phyloP scores from a whole-genome alignment of 2,797 vertebrate species.

The Ambastaia sidthimunki region DNA sequence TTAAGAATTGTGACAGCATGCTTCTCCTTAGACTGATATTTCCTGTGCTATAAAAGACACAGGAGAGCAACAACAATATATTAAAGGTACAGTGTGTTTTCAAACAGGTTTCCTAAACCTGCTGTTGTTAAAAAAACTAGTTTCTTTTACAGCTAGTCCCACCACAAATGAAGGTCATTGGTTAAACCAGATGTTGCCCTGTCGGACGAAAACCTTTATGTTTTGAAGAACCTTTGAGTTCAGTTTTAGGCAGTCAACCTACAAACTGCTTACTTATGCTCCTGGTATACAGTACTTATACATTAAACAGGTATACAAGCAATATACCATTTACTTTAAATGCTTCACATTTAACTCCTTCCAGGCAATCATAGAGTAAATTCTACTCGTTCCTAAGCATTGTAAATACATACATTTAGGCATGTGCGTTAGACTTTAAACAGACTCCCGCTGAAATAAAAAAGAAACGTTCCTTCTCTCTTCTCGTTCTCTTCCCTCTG shows the following conservation, averaged over 20 bases:
- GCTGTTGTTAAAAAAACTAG: neutral
- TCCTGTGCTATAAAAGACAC: neutral
- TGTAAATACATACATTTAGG: constrained; percentile 50
- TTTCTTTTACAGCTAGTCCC: neutral
- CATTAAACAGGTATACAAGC: neutral
- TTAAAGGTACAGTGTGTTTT: too few relatives aligned
- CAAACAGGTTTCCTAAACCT: neutral
- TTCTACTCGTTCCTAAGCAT: constrained; percentile 30
- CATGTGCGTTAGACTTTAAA: constrained; percentile 59
- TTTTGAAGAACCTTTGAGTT: neutral
- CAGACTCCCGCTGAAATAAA: too few relatives aligned
- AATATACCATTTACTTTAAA: neutral
- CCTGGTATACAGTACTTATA: neutral
- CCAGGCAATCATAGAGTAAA: neutral
- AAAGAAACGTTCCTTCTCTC: neutral
- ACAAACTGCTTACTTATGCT: neutral
- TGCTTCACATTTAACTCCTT: neutral
- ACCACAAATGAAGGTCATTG: neutral
- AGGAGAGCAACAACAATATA: neutral
- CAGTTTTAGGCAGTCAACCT: neutral
- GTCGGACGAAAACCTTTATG: neutral
- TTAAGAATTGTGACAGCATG: neutral
- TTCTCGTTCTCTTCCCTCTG: constrained; percentile 52
- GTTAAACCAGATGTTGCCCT: neutral
- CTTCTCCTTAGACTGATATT: neutral